These are phyloP conservation scores for Pheosia gnoma DNA, from an alignment of 2,888 invertebrate species.

Conservation along the genomic window DNA sequence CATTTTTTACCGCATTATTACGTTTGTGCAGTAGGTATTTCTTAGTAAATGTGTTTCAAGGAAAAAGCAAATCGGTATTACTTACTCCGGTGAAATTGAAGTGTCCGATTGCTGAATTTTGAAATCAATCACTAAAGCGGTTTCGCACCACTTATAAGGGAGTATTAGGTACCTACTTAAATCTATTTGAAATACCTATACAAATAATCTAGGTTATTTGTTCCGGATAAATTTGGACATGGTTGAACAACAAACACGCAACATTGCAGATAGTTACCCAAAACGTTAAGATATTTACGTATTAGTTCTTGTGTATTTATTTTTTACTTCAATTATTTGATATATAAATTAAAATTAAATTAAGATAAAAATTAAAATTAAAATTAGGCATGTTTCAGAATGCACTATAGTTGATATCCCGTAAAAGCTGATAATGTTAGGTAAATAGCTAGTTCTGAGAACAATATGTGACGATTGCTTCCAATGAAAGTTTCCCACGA, in stretches of 20 bases:
- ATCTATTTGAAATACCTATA: not conserved
- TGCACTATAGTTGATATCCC: too few relatives aligned
- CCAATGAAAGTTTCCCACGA: not conserved
- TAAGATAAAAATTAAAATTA: too few relatives aligned
- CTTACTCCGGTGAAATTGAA: not conserved
- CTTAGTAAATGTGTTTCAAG: not conserved
- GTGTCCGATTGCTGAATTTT: not conserved
- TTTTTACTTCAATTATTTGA: too few relatives aligned
- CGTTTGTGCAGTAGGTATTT: not conserved
- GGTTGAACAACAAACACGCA: not conserved
- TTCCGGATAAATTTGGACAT: not conserved
- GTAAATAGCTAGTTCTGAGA: too few relatives aligned
- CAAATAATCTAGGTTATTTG: not conserved
- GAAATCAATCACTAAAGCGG: not conserved
- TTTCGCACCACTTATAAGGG: not conserved
- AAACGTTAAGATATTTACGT: not conserved
- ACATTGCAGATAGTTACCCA: not conserved
- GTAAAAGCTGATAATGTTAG: too few relatives aligned
- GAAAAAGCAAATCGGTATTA: not conserved
- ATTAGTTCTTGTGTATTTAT: too few relatives aligned
- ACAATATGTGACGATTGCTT: too few relatives aligned
- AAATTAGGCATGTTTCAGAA: too few relatives aligned
- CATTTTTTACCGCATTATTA: too few relatives aligned
- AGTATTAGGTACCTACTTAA: not conserved
- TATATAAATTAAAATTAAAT: too few relatives aligned